phyloP scores from a whole-genome alignment of 1,140 invertebrate species.

The Phymastichus coffea region DNA sequence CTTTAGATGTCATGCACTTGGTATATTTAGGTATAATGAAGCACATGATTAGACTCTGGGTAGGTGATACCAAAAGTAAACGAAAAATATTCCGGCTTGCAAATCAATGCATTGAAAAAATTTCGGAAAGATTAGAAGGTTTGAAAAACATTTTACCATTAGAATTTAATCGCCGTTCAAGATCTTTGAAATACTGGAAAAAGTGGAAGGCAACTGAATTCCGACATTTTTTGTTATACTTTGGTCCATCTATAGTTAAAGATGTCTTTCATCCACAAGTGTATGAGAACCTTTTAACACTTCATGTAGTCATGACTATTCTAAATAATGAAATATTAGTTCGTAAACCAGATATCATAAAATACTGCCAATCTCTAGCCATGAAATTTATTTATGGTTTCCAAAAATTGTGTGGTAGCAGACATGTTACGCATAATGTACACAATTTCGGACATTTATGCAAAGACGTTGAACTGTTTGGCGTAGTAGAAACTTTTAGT shows the following conservation, averaged over 20 bases:
- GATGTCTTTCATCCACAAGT: constrained; percentile 9
- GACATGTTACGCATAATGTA: constrained; percentile 21
- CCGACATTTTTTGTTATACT: constrained; percentile 26
- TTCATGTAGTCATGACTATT: constrained; percentile 30
- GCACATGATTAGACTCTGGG: no score
- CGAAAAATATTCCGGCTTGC: no score
- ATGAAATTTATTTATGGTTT: constrained; percentile 19
- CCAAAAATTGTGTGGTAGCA: constrained; percentile 10
- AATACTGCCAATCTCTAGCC: constrained; percentile 18
- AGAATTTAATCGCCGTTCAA: no score
- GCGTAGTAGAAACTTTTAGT: constrained; percentile 18
- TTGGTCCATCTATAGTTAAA: constrained; percentile 20
- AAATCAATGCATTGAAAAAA: no score
- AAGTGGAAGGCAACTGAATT: constrained; percentile 32
- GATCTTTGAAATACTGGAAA: no score
- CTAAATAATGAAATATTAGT: constrained; percentile 12
- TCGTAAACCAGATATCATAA: constrained; percentile 11
- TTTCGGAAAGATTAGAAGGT: no score
- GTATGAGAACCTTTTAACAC: constrained; percentile 19
- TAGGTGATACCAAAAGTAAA: no score
- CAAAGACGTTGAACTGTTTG: constrained; percentile 18
- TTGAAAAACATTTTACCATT: no score
- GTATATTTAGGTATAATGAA: no score
- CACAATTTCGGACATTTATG: constrained; percentile 28
- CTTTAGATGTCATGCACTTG: no score